Evolutionary conservation across 2,888 invertebrate genomes (phyloP).

Genomic region (Harmothoe impar): DNA sequence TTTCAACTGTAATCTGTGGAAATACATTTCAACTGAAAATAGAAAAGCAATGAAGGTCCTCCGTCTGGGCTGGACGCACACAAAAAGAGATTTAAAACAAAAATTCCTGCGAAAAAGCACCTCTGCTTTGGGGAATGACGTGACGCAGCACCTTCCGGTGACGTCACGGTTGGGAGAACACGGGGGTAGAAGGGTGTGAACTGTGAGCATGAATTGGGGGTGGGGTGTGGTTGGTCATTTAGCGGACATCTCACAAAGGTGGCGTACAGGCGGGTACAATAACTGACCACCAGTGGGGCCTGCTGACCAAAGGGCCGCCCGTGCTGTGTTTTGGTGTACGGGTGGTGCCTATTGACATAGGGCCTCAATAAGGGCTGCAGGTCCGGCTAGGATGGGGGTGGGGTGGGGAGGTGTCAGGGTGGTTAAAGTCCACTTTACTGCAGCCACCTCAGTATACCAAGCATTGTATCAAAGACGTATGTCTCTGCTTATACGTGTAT

Average conservation of each 20-base stretch:
- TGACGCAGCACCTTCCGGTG: neutral
- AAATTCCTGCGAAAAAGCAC: too few relatives aligned
- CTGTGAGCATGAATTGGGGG: too few relatives aligned
- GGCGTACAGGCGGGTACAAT: neutral
- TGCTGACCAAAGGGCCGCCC: neutral
- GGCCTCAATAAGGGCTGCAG: neutral
- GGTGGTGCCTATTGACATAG: neutral
- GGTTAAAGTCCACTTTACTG: constrained; percentile 5
- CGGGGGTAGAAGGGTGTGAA: too few relatives aligned
- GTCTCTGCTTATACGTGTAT: too few relatives aligned
- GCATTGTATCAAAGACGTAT: neutral
- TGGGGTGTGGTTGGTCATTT: neutral
- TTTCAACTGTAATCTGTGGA: too few relatives aligned
- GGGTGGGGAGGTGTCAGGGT: neutral
- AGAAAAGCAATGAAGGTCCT: too few relatives aligned
- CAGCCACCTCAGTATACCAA: neutral
- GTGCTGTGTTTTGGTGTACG: neutral
- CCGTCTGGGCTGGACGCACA: too few relatives aligned
- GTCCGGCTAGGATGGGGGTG: neutral
- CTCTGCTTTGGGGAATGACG: too few relatives aligned
- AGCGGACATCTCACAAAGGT: neutral
- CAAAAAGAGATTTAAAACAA: too few relatives aligned
- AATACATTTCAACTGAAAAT: too few relatives aligned
- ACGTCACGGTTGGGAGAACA: neutral
- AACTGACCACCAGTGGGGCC: neutral